phyloP scores from a whole-genome alignment of 2,888 invertebrate species.

The Lamellibrachia satsuma region DNA sequence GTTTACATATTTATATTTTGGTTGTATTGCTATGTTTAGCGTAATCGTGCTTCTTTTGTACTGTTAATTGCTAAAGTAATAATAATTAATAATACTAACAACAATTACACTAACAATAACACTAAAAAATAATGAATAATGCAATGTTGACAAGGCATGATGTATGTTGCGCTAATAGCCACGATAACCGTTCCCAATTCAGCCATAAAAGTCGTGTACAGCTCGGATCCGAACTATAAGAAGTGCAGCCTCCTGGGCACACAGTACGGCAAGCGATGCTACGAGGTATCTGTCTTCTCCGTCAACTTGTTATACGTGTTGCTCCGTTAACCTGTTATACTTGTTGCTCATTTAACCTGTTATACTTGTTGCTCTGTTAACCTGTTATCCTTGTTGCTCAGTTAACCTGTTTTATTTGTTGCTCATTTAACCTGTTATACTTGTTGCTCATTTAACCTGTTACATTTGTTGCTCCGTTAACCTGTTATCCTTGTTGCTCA shows the following conservation, averaged over 20 bases:
- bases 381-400: no score
- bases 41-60: not conserved
- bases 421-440: no score
- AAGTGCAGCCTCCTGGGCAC: conserved; percentile 38
- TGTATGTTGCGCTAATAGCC: not conserved
- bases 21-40: not conserved
- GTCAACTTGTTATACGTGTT: not conserved
- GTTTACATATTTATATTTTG: not conserved
- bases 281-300: conserved; percentile 34
- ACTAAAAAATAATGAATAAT: no score
- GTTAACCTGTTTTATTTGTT: no score
- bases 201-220: conserved; percentile 47
- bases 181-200: conserved; percentile 24
- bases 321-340: no score
- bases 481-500: no score
- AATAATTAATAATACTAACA: not conserved
- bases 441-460: no score
- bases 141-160: not conserved
- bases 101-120: no score
- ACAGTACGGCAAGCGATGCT: conserved; percentile 35
- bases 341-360: no score
- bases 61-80: not conserved
- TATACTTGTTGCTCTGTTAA: no score
- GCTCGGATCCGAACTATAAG: conserved; percentile 41
- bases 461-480: no score